phyloP scores from a whole-genome alignment of 2,113 vertebrate genomes.

The Phalacrocorax brasilianus region DNA sequence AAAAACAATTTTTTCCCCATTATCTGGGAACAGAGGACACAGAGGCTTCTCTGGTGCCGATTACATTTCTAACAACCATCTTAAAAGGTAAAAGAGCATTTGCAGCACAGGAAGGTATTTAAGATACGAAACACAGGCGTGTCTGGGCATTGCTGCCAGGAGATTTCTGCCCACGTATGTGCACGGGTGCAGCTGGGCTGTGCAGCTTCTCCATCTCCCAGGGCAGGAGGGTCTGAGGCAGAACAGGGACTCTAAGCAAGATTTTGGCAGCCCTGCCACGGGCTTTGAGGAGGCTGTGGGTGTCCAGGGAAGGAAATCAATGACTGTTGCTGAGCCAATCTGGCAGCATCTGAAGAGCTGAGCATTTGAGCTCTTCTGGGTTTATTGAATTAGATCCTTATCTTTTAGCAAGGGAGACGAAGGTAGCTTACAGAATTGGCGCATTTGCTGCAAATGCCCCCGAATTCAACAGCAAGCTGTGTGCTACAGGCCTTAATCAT shows the following conservation, averaged over 20 bases:
- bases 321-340: not conserved
- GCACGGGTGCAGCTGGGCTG: not conserved
- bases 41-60: not conserved
- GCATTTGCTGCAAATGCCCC: not conserved
- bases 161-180: not conserved
- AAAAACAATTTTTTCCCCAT: not conserved
- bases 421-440: not conserved
- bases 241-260: not conserved
- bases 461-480: not conserved
- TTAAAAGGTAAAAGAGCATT: not conserved
- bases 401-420: rapidly evolving
- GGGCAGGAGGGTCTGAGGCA: not conserved
- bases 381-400: not conserved
- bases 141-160: not conserved
- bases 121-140: not conserved
- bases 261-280: not conserved
- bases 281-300: rapidly evolving
- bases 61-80: rapidly evolving
- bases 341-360: not conserved
- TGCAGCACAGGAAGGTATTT: rapidly evolving
- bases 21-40: not conserved
- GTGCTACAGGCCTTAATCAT: not conserved
- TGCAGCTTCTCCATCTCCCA: rapidly evolving
- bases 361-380: not conserved
- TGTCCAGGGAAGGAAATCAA: not conserved